Evolutionary conservation across 1,140 invertebrate genomes (phyloP).

Genomic region (Procambarus virginalis): DNA sequence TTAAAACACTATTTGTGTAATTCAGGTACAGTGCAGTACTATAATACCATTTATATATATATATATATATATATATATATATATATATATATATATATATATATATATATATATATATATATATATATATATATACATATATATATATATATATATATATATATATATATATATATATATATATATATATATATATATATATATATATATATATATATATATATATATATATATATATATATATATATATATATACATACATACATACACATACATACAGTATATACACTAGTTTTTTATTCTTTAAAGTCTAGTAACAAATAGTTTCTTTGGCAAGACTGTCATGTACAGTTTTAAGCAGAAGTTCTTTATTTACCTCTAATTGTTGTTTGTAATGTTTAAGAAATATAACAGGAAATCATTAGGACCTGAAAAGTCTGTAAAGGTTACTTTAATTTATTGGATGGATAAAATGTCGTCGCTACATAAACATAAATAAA

Average conservation of each 20-base stretch:
- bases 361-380: no score
- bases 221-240: slow-evolving; percentile 27
- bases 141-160: slow-evolving; percentile 26
- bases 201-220: slow-evolving; percentile 30
- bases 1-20: no score
- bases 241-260: slow-evolving; percentile 24
- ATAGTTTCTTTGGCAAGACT: no score
- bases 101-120: slow-evolving; percentile 25
- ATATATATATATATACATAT: slow-evolving; percentile 25
- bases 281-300: no score
- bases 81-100: slow-evolving; percentile 17
- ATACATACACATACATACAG: background rate
- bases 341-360: no score
- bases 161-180: slow-evolving; percentile 28
- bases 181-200: slow-evolving; percentile 6
- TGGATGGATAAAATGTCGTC: background rate
- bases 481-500: slow-evolving; percentile 4
- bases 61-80: slow-evolving; percentile 40
- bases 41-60: background rate
- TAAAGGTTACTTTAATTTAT: no score
- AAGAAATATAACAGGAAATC: no score
- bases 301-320: no score
- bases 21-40: no score
- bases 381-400: no score
- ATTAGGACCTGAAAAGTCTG: no score